Evolutionary conservation across 2,113 vertebrate species (phyloP).

Genomic region (Corythaixoides concolor): DNA sequence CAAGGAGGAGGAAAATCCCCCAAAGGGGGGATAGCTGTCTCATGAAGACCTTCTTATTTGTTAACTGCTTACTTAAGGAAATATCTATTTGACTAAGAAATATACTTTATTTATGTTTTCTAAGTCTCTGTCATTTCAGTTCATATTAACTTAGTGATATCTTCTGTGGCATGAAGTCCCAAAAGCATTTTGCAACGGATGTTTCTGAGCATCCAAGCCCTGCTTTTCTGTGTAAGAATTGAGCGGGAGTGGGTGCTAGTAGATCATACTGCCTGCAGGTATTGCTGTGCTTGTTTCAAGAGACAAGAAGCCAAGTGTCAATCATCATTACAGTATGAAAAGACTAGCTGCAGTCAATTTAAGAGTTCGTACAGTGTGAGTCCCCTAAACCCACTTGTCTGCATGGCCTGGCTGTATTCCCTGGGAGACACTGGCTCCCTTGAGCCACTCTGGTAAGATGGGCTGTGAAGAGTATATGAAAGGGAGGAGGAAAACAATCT

Average conservation of each 20-base stretch:
- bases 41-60: not conserved
- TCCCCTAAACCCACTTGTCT: not conserved
- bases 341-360: not conserved
- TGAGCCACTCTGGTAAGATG: not conserved
- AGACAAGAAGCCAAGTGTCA: not conserved
- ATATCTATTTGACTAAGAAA: not conserved
- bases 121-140: not conserved
- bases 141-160: not conserved
- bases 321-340: not conserved
- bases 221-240: not conserved
- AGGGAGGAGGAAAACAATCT: not conserved
- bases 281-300: not conserved
- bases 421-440: not conserved
- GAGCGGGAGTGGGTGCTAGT: not conserved
- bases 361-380: not conserved
- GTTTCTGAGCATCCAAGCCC: not conserved
- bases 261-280: not conserved
- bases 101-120: not conserved
- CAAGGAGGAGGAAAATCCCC: not conserved
- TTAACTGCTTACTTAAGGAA: not conserved
- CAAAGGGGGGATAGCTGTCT: not conserved
- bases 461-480: not conserved
- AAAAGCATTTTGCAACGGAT: not conserved
- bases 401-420: not conserved
- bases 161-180: not conserved